These are phyloP conservation scores for Indicator maculatus DNA, from an alignment of 2,113 vertebrate species.

Conservation along the genomic window DNA sequence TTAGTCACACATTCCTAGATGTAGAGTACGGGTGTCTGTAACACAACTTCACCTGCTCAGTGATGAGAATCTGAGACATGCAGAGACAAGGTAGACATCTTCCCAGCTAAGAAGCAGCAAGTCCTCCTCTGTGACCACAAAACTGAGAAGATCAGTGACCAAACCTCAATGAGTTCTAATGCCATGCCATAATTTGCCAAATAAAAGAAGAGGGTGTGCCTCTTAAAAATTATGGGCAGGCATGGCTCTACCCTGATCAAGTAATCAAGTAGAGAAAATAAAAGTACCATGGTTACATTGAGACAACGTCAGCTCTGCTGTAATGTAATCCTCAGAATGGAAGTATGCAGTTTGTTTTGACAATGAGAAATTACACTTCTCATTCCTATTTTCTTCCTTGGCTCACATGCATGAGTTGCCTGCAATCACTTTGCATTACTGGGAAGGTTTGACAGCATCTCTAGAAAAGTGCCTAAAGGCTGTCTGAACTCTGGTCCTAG, in stretches of 20 bases:
- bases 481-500: background rate
- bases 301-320: background rate
- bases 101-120: background rate
- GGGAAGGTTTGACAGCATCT: background rate
- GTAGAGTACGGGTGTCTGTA: background rate
- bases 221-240: background rate
- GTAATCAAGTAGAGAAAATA: background rate
- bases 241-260: background rate
- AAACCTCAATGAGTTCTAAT: background rate
- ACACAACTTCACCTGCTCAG: background rate
- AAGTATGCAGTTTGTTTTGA: background rate
- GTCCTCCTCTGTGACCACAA: background rate
- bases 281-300: background rate
- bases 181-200: background rate
- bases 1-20: accelerated
- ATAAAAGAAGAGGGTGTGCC: background rate
- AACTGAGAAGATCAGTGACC: background rate
- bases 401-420: background rate
- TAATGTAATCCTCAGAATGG: background rate
- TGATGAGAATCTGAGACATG: background rate
- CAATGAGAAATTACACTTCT: background rate
- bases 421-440: background rate
- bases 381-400: background rate
- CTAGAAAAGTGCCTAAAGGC: background rate
- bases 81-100: background rate